Percentiles rank a stretch among this genome's conserved stretches.
Evolutionary conservation across 2,888 invertebrate species (phyloP).

Genomic region (Erpobdella octoculata): DNA sequence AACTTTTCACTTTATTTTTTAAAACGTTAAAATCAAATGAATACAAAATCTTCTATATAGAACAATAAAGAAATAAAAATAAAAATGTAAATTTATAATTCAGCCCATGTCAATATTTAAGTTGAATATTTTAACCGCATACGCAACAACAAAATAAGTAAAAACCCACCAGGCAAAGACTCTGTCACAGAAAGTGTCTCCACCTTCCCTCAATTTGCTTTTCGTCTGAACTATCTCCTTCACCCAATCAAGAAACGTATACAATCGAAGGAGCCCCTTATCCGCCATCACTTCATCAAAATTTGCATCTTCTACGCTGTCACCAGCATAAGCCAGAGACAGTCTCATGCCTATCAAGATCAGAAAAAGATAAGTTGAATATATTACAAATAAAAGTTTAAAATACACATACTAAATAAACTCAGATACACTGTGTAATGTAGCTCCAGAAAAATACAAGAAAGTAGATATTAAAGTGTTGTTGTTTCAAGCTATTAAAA

Average conservation of each 20-base stretch:
- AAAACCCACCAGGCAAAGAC: constrained; percentile 62
- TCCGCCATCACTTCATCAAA: constrained; percentile 90
- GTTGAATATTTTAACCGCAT: too few relatives aligned
- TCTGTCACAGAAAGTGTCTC: constrained; percentile 71
- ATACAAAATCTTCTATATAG: too few relatives aligned
- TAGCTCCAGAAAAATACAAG: too few relatives aligned
- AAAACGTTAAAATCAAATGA: neutral
- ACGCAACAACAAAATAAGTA: neutral
- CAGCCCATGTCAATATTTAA: too few relatives aligned
- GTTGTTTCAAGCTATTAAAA: neutral
- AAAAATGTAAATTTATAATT: too few relatives aligned
- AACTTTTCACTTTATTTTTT: neutral
- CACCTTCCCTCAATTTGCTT: constrained; percentile 58
- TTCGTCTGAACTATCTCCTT: constrained; percentile 60
- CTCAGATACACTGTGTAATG: too few relatives aligned
- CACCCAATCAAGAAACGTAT: constrained; percentile 91
- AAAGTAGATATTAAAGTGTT: too few relatives aligned
- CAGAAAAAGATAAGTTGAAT: too few relatives aligned
- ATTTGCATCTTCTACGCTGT: constrained; percentile 78
- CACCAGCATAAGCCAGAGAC: constrained; percentile 30
- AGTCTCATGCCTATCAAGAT: constrained; percentile 31
- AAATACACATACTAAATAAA: too few relatives aligned
- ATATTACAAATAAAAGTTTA: too few relatives aligned
- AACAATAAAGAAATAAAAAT: too few relatives aligned
- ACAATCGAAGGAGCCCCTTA: constrained; percentile 81